A percentile compares a stretch with the other conserved stretches of the same genome.
These are phyloP conservation scores for Ictalurus furcatus DNA, from an alignment of 2,113 vertebrate genomes.

Conservation along the genomic window DNA sequence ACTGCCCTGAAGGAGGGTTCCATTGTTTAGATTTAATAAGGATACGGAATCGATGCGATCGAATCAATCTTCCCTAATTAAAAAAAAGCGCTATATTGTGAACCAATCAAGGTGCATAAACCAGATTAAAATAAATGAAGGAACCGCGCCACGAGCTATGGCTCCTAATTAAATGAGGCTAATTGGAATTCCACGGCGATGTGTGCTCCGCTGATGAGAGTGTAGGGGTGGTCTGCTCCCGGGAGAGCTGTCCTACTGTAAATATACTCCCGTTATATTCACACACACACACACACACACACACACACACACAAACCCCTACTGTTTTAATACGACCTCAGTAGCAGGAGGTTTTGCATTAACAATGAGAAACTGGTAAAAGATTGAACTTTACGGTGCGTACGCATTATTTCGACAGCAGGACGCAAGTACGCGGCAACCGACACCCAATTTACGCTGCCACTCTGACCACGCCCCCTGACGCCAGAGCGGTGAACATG, in stretches of 20 bases:
- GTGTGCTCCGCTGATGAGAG: conserved; percentile 56
- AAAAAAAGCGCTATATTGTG: conserved; percentile 70
- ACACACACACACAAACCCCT: background rate
- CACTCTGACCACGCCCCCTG: background rate
- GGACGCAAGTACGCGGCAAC: background rate
- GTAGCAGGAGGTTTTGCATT: background rate
- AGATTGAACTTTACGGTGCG: background rate
- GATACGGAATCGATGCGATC: conserved; percentile 70
- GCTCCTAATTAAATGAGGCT: conserved; percentile 73
- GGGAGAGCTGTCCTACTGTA: conserved; percentile 33
- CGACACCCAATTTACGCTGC: background rate
- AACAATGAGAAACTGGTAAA: background rate
- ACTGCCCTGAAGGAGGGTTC: conserved; percentile 43
- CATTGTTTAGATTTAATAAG: conserved; percentile 69
- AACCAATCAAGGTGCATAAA: conserved; percentile 75
- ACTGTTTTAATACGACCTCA: background rate
- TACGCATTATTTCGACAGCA: background rate
- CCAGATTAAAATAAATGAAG: conserved; percentile 76
- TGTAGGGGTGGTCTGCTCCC: conserved; percentile 42
- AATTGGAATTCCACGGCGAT: conserved; percentile 69
- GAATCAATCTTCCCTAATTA: conserved; percentile 74
- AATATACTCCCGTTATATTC: conserved; percentile 40
- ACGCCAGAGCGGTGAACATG: background rate
- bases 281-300: background rate
- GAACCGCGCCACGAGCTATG: conserved; percentile 61